phyloP scores from a whole-genome alignment of 2,888 invertebrate genomes.

The Neoitamus cyanurus region DNA sequence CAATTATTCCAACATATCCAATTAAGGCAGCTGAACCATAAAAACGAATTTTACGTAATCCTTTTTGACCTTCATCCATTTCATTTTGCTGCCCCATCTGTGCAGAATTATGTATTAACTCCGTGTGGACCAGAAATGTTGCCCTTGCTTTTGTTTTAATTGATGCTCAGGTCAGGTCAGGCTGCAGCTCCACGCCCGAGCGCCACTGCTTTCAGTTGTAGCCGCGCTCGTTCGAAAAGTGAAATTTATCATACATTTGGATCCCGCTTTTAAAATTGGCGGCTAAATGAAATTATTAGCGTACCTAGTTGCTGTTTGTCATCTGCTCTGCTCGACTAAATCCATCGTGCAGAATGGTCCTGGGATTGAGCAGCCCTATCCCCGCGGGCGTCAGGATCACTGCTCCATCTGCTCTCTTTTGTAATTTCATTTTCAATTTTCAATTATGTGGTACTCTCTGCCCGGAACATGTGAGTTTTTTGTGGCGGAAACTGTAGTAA shows the following conservation, averaged over 20 bases:
- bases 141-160: constrained; percentile 22
- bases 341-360: neutral
- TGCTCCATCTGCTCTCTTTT: neutral
- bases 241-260: neutral
- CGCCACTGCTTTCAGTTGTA: neutral
- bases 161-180: neutral
- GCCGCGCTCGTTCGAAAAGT: neutral
- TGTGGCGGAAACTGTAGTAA: neutral
- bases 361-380: neutral
- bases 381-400: neutral
- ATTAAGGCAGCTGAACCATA: constrained; percentile 50
- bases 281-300: neutral
- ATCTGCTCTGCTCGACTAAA: neutral
- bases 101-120: constrained; percentile 35
- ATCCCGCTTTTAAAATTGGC: neutral
- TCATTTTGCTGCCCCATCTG: constrained; percentile 31
- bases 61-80: constrained; percentile 44
- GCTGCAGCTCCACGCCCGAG: neutral
- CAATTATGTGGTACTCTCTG: neutral
- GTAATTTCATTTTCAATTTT: constrained; percentile 1
- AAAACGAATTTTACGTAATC: constrained; percentile 50
- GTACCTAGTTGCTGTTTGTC: neutral
- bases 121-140: constrained; percentile 20
- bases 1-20: constrained; percentile 52
- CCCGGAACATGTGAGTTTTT: neutral